These are phyloP conservation scores for Uropetala carovei DNA, from an alignment of 2,888 invertebrate species.

Conservation along the genomic window DNA sequence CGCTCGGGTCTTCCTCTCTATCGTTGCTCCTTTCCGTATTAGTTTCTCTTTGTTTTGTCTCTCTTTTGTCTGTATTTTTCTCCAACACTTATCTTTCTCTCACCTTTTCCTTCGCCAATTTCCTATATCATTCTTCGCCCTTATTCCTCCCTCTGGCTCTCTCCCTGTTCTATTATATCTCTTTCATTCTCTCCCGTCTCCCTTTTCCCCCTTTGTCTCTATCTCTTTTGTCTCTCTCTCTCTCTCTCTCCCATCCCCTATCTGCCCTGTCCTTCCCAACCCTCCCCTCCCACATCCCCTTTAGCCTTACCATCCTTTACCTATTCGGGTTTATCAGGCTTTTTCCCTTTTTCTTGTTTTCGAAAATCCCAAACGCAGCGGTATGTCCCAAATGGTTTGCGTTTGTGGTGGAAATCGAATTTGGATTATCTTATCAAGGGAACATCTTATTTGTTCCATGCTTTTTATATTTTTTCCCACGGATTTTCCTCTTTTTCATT, in stretches of 20 bases:
- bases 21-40: no score
- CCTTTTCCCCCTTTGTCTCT: neutral
- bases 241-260: neutral
- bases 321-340: neutral
- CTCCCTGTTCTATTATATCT: neutral
- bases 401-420: neutral
- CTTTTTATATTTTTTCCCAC: neutral
- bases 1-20: no score
- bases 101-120: no score
- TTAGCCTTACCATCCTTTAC: neutral
- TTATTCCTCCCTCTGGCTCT: no score
- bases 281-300: neutral
- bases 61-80: no score
- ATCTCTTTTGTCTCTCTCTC: neutral
- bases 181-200: neutral
- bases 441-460: neutral
- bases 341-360: slow-evolving; percentile 19
- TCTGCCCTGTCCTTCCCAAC: neutral
- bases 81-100: no score
- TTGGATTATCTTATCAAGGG: slow-evolving; percentile 12
- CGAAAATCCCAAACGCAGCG: neutral
- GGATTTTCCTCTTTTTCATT: neutral
- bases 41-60: no score
- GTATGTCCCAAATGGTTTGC: neutral
- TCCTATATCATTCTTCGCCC: no score